Evolutionary conservation across 2,888 invertebrate genomes (phyloP), one percentile per base, ranked within the genome.

Genomic region (Blastobasis adustella): DNA sequence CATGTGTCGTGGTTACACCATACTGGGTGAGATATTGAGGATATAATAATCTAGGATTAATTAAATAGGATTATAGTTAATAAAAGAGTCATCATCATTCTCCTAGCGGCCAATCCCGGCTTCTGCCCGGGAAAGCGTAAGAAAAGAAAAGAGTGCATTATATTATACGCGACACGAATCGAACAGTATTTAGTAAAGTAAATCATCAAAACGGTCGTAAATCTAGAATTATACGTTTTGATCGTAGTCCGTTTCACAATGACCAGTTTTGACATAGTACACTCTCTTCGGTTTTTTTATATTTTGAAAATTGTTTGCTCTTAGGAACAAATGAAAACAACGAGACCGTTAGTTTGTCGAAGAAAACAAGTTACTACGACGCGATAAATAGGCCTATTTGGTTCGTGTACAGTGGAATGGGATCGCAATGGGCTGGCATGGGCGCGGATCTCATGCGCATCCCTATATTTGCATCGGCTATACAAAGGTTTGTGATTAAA

Each of bases 381-480:
- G 79, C 75, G 4, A 70, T 58, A 0, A 67, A 62, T 9, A 66
- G 86, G 1, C 91, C 92, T 0, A 66, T 93, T 0, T 93, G 92
- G 91, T 93, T 90, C 63, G 86, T 93, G 46, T 93, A 91, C 77
- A 91, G 92, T 51, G 93, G 93, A n/a, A 92, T 93, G 92, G 93
- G 93, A 0, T 90, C 91, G 0, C 92, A 93, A 68, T 93, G 93
- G 92, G 73, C 87, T 38, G 91, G 90, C 6, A 93, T 93, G 92
- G 92, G 91, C 2, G 76, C 84, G 23, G 88, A 90, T 38, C 76
- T 94, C 54, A 90, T 93, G 90, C 69, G 74, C 10, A 77, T 93
- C 47, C 90, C 91, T 5, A 75, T 84, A 0, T 93, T 93, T 72
- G 85, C 87, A 23, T 71, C 73, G 3, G 70, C 82, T 39, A 90